These are phyloP conservation scores for Corythoichthys intestinalis DNA, from an alignment of 2,113 vertebrate genomes.

Conservation along the genomic window DNA sequence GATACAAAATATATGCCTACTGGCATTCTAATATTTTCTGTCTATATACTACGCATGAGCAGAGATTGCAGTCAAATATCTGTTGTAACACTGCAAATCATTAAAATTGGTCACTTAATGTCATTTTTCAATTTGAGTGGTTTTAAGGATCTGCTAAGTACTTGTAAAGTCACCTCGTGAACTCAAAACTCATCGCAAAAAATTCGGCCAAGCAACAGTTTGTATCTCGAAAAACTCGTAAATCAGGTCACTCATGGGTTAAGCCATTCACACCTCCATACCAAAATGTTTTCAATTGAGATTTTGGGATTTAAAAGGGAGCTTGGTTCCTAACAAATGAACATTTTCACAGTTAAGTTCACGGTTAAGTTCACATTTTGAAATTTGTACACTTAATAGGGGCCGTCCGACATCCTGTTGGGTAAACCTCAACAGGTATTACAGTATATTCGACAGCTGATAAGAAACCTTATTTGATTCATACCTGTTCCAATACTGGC, in stretches of 20 bases:
- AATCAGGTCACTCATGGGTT: background rate
- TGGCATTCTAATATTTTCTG: no score
- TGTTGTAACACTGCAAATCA: no score
- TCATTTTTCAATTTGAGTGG: no score
- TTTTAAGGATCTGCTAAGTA: no score
- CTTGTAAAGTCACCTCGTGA: no score
- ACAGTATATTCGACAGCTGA: background rate
- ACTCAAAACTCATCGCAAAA: background rate
- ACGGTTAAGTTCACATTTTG: no score
- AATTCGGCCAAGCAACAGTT: background rate
- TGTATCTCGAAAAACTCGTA: background rate
- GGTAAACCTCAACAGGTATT: background rate
- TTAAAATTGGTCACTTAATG: no score
- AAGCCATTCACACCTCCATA: background rate
- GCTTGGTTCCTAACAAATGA: background rate
- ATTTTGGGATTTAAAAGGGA: background rate
- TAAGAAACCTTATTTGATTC: background rate
- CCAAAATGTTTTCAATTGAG: background rate
- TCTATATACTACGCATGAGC: no score
- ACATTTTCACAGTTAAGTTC: no score
- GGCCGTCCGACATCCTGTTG: background rate
- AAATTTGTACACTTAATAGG: background rate
- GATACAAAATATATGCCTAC: no score
- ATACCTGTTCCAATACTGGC: constrained; percentile 9
- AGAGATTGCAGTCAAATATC: no score